These are phyloP conservation scores for Theocolax elegans DNA, from an alignment of 1,140 invertebrate species.

Conservation along the genomic window DNA sequence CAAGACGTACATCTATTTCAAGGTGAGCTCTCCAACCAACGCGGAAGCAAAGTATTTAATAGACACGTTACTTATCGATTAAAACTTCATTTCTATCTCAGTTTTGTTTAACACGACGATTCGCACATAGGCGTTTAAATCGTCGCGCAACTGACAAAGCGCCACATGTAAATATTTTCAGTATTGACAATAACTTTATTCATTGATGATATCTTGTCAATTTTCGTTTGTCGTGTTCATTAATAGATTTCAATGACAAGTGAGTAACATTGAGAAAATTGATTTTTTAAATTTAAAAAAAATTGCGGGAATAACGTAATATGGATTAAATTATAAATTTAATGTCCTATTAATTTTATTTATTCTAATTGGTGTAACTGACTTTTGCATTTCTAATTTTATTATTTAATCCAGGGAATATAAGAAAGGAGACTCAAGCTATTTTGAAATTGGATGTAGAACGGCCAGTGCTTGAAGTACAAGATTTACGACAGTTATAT, in stretches of 20 bases:
- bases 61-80: background rate
- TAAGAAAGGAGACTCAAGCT: conserved; percentile 44
- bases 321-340: too few relatives aligned
- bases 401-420: conserved; percentile 26
- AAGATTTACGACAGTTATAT: conserved; percentile 71
- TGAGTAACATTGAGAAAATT: too few relatives aligned
- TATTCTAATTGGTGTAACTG: too few relatives aligned
- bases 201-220: background rate
- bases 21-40: conserved; percentile 8
- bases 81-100: too few relatives aligned
- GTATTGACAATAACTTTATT: too few relatives aligned
- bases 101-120: background rate
- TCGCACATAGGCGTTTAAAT: background rate
- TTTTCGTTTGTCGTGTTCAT: background rate
- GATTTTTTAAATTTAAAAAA: too few relatives aligned
- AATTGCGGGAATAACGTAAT: too few relatives aligned
- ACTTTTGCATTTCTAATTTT: background rate
- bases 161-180: too few relatives aligned
- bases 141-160: too few relatives aligned
- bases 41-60: background rate
- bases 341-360: too few relatives aligned
- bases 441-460: conserved; percentile 55
- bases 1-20: conserved; percentile 17
- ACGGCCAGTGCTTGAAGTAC: conserved; percentile 71
- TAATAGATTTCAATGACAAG: too few relatives aligned